phyloP scores from a whole-genome alignment of 2,797 vertebrate species.

The Dendrocincla fuliginosa region DNA sequence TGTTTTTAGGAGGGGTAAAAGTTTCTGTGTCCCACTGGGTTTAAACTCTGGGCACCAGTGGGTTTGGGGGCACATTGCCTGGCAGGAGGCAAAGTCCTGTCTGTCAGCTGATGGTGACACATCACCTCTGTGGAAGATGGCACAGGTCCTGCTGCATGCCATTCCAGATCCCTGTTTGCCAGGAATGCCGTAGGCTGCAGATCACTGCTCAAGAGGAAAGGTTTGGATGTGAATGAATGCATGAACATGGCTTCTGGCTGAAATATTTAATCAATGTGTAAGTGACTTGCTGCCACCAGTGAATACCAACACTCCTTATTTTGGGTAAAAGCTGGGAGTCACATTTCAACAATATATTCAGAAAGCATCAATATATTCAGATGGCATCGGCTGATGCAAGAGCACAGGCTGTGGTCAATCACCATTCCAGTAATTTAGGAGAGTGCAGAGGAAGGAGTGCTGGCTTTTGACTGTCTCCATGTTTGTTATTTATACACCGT shows the following conservation, averaged over 20 bases:
- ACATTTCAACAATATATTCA: conserved; percentile 1
- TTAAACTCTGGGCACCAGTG: not conserved
- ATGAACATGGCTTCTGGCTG: conserved; percentile 21
- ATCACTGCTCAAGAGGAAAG: conserved; percentile 16
- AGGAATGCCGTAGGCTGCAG: not conserved
- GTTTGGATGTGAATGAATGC: not conserved
- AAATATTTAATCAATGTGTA: conserved; percentile 42
- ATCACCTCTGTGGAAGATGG: not conserved
- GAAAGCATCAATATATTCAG: not conserved
- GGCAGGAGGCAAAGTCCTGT: not conserved
- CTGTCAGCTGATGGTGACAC: not conserved
- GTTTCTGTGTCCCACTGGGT: not conserved
- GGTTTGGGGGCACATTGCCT: not conserved
- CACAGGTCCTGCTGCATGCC: not conserved
- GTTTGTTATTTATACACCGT: conserved; percentile 27
- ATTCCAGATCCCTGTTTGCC: not conserved
- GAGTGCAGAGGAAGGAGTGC: conserved; percentile 8
- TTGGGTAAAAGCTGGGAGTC: conserved; percentile 16
- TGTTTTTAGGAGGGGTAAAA: not conserved
- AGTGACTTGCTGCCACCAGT: conserved; percentile 37
- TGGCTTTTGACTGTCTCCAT: conserved; percentile 10
- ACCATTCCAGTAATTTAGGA: conserved; percentile 28
- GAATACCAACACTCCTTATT: conserved; percentile 14
- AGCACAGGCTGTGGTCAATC: conserved; percentile 42
- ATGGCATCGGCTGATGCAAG: not conserved